Percentiles rank a stretch among this genome's conserved stretches.
Conservation (phyloP, 2,888 invertebrate genomes). For the Lithophane ornitopus region DNA sequence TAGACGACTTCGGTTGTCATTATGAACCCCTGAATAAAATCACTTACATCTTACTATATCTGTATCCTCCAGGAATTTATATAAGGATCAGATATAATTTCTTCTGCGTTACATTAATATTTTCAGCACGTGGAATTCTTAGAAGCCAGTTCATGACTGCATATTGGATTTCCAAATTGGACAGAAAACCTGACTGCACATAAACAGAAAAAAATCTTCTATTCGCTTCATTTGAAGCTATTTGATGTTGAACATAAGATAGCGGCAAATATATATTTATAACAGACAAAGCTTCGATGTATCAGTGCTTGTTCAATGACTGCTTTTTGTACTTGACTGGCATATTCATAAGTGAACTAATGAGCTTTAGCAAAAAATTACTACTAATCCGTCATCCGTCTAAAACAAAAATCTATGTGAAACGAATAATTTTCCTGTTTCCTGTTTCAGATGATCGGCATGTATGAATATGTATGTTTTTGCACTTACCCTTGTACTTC, state of each 20-base stretch:
- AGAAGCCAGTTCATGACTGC: neutral
- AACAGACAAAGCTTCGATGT: neutral
- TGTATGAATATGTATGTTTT: neutral
- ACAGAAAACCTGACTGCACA: neutral
- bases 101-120: neutral
- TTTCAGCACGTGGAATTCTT: neutral
- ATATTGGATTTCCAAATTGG: neutral
- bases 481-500: slow-evolving; percentile 43
- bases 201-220: too few species aligned
- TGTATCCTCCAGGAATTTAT: neutral
- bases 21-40: neutral
- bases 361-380: slow-evolving; percentile 24
- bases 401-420: neutral
- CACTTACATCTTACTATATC: neutral
- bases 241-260: neutral
- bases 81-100: neutral
- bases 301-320: neutral
- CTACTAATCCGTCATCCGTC: neutral
- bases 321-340: neutral
- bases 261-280: neutral
- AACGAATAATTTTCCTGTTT: neutral
- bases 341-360: slow-evolving; percentile 10
- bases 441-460: neutral
- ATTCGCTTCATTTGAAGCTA: neutral
- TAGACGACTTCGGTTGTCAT: neutral